Base-by-base conservation (phyloP, 2,888 invertebrate species). In the Pachycephus smyrnensis region DNA sequence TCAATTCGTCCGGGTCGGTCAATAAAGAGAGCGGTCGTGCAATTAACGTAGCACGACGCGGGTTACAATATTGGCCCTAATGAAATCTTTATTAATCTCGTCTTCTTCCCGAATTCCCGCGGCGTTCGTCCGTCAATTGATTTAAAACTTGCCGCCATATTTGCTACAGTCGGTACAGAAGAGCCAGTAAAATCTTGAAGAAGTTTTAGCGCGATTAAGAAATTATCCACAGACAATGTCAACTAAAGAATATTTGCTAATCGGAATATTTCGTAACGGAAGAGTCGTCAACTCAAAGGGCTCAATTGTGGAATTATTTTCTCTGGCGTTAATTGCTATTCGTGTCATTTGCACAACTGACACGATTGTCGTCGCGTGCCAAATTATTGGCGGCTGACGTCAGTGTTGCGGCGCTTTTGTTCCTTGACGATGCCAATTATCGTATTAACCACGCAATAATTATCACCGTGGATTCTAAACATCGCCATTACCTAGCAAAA, bases 381-480 rank as follows among this genome's bases (percentile, higher is more conserved):
- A 83, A 90, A 91, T 91, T 91, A 91, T 91, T 90, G 85, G 83
- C 86, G 83, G 88, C 83, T 91, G 89, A 91, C 90, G 91, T 90
- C 90, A 91, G 82, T 82, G 83, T 79, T 82, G 82, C 84, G 82
- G 69, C 84, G 84, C 86, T 87, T 55, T 88, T 85, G 84, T 85
- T 82, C 83, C 81, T 86, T 84, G 86, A 86, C 88, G 84, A 78
- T 86, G 83, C 82, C 90, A 90, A 90, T 90, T 90, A 90, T 89
- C 78, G 86, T 89, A 90, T 90, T 90, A 90, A 79, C 84, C 80
- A 80, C 83, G 81, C 84, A 82, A 83, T 84, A 84, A 85, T 85
- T 84, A 83, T 80, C 82, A 75, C 77, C 79, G 81, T 83, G 84
- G 81, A 86, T 84, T 85, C 84, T 83, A 85, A 86, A 86, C 83